Conservation (phyloP, 2,113 vertebrate genomes). For the Petrocephalus zakoni region DNA sequence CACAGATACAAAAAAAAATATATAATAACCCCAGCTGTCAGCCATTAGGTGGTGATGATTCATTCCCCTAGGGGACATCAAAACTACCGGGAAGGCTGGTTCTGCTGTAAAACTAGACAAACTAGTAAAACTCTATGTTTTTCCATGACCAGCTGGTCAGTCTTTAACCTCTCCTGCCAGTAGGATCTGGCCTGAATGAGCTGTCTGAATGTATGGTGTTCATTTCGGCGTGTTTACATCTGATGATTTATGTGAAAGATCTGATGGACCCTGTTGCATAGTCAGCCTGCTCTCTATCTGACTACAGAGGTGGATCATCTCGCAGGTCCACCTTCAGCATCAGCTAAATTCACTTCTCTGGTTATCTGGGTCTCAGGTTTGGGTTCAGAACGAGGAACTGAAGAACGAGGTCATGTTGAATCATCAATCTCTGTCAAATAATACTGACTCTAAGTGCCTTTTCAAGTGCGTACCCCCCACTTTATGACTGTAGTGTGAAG, state of each 20-base stretch:
- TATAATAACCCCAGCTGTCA: neutral
- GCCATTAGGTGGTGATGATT: neutral
- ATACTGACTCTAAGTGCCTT: neutral
- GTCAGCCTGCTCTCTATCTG: neutral
- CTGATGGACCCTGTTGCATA: neutral
- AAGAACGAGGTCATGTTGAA: neutral
- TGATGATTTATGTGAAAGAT: neutral
- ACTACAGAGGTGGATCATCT: neutral
- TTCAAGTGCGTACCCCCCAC: neutral
- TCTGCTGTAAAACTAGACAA: neutral
- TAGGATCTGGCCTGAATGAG: neutral
- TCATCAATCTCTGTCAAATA: neutral
- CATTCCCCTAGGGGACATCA: neutral
- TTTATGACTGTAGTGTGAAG: neutral
- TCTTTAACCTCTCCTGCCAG: neutral
- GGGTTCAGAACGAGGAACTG: neutral
- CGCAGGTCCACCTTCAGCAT: neutral
- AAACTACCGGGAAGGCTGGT: neutral
- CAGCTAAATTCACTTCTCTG: neutral
- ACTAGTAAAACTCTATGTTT: neutral
- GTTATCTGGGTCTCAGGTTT: neutral
- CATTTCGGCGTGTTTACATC: neutral
- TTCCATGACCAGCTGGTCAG: neutral
- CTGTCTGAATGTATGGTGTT: neutral
- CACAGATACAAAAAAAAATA: neutral